These are phyloP conservation scores for Drosophila rubida DNA, from an alignment of 2,888 invertebrate genomes.

Conservation along the genomic window DNA sequence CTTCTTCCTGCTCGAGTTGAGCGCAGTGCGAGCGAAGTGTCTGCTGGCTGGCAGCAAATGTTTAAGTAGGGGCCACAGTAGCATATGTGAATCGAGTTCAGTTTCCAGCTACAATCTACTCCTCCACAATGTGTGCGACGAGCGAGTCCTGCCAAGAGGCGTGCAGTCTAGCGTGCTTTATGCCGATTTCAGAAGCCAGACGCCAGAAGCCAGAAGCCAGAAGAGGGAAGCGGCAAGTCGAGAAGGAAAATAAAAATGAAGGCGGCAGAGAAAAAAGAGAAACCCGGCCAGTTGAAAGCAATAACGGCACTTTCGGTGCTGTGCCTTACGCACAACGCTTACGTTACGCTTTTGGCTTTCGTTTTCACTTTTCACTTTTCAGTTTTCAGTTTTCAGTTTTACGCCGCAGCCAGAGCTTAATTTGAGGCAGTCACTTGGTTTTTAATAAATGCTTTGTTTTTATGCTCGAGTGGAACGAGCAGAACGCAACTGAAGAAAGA, in stretches of 20 bases:
- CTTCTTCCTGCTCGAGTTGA: neutral
- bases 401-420: conserved; percentile 30
- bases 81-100: conserved; percentile 10
- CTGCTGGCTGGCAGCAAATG: neutral
- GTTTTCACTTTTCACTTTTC: neutral
- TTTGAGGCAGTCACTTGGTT: conserved; percentile 43
- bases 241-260: neutral
- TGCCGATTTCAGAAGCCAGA: neutral
- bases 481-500: too few relatives aligned
- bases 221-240: neutral
- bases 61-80: neutral
- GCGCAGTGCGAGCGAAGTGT: neutral
- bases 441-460: conserved; percentile 52
- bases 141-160: conserved; percentile 7
- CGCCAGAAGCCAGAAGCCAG: neutral
- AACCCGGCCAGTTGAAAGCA: conserved; percentile 38
- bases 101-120: conserved; percentile 12
- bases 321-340: conserved; percentile 5
- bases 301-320: conserved; percentile 33
- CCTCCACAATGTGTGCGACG: neutral
- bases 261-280: neutral
- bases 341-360: conserved; percentile 12
- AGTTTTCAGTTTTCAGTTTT: conserved; percentile 6
- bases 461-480: conserved; percentile 21
- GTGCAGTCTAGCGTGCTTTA: conserved; percentile 36